Evolutionary conservation across 1,140 invertebrate genomes (phyloP).

Genomic region (Zaprionus davidi): DNA sequence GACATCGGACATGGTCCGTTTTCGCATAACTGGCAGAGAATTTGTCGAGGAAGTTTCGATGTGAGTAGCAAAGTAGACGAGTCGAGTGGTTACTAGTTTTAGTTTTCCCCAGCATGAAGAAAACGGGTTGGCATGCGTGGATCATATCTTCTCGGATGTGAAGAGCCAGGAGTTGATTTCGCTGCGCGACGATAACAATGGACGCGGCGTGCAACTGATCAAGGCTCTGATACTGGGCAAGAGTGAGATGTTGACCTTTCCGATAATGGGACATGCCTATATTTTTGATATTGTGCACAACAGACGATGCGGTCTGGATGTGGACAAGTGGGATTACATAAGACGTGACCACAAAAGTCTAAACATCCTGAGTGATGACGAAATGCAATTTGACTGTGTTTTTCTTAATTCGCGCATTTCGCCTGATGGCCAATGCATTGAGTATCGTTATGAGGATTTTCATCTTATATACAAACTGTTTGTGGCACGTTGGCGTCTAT

Average conservation of each 20-base stretch:
- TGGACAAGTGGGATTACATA: slow-evolving; percentile 91
- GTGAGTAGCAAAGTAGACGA: slow-evolving; percentile 35
- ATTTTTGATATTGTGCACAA: slow-evolving; percentile 87
- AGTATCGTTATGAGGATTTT: slow-evolving; percentile 75
- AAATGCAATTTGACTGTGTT: slow-evolving; percentile 67
- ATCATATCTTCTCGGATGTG: slow-evolving; percentile 60
- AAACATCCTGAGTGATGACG: slow-evolving; percentile 38
- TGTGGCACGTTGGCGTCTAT: slow-evolving; percentile 54
- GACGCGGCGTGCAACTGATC: slow-evolving; percentile 66
- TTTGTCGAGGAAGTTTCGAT: slow-evolving; percentile 54
- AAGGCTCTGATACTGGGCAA: slow-evolving; percentile 71
- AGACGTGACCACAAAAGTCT: slow-evolving; percentile 85
- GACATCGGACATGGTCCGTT: slow-evolving; percentile 90
- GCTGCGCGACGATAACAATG: slow-evolving; percentile 59
- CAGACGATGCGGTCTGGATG: slow-evolving; percentile 87
- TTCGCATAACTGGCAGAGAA: slow-evolving; percentile 87
- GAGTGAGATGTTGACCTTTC: slow-evolving; percentile 46
- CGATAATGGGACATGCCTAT: slow-evolving; percentile 59
- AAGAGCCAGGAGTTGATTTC: slow-evolving; percentile 34
- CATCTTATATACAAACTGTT: slow-evolving; percentile 68
- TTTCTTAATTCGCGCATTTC: slow-evolving; percentile 64
- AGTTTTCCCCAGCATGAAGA: slow-evolving; percentile 55
- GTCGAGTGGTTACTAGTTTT: neutral
- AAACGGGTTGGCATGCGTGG: slow-evolving; percentile 58
- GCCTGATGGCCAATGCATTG: slow-evolving; percentile 65